Evolutionary conservation across 2,797 vertebrate species (phyloP).

Genomic region (Brotogeris chrysoptera): DNA sequence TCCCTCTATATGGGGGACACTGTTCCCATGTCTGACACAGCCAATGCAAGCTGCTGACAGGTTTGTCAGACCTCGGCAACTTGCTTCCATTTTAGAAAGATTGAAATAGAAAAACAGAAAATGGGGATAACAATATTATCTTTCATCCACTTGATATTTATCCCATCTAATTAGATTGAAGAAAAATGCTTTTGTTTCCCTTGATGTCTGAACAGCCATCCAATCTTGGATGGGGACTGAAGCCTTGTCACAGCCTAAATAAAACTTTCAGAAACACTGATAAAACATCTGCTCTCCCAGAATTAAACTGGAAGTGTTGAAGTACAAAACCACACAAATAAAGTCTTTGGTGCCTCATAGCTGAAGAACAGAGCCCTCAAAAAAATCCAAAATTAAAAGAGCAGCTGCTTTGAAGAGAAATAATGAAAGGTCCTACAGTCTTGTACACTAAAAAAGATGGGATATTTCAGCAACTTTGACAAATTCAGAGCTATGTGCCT

Average conservation of each 20-base stretch:
- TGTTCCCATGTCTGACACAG: neutral
- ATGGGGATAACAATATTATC: neutral
- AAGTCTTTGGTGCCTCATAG: neutral
- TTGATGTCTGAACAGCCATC: neutral
- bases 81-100: neutral
- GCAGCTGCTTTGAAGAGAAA: neutral
- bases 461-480: neutral
- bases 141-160: neutral
- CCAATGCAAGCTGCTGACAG: neutral
- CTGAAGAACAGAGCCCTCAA: neutral
- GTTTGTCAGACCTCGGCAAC: neutral
- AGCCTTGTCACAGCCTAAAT: conserved; percentile 18
- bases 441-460: neutral
- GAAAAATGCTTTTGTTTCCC: conserved; percentile 5
- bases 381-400: neutral
- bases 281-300: neutral
- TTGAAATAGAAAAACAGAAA: neutral
- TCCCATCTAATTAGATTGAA: neutral
- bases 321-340: neutral
- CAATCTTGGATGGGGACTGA: neutral
- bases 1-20: neutral
- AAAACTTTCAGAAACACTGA: neutral
- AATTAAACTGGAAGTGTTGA: neutral
- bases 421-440: neutral
- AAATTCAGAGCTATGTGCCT: neutral